These are phyloP conservation scores for Pangasianodon hypophthalmus DNA, from an alignment of 2,113 vertebrate species.

Conservation along the genomic window DNA sequence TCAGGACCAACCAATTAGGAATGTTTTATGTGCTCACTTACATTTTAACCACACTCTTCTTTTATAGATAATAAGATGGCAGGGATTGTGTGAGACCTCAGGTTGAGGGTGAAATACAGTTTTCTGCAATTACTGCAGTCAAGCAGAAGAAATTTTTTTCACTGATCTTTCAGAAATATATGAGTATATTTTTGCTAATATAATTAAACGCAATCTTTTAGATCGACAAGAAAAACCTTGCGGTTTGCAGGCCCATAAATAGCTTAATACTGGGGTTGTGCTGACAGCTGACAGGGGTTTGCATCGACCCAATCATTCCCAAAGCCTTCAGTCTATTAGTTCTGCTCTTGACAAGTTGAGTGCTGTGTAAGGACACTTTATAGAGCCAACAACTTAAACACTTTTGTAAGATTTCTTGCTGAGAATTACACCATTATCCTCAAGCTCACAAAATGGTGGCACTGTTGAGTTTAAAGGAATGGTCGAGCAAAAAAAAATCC, in stretches of 20 bases:
- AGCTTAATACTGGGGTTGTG: background rate
- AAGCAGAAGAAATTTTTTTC: background rate
- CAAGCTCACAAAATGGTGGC: background rate
- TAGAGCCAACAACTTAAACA: background rate
- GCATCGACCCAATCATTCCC: background rate
- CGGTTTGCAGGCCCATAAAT: background rate
- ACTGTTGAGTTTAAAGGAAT: background rate
- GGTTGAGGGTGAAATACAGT: background rate
- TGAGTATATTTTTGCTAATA: background rate
- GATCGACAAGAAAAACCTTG: background rate
- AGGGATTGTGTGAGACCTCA: background rate
- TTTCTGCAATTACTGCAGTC: background rate
- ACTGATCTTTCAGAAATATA: background rate
- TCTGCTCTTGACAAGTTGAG: background rate
- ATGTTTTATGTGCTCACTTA: background rate
- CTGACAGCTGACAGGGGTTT: background rate
- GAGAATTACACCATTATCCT: background rate
- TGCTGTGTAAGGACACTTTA: background rate
- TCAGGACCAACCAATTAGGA: conserved; percentile 18
- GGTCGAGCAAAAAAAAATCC: background rate
- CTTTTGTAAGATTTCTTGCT: background rate
- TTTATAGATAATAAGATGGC: background rate
- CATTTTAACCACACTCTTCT: background rate
- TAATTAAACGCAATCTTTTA: background rate
- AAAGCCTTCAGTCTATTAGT: background rate